Evolutionary conservation across 2,113 vertebrate genomes (phyloP).

Genomic region (Caretta caretta): DNA sequence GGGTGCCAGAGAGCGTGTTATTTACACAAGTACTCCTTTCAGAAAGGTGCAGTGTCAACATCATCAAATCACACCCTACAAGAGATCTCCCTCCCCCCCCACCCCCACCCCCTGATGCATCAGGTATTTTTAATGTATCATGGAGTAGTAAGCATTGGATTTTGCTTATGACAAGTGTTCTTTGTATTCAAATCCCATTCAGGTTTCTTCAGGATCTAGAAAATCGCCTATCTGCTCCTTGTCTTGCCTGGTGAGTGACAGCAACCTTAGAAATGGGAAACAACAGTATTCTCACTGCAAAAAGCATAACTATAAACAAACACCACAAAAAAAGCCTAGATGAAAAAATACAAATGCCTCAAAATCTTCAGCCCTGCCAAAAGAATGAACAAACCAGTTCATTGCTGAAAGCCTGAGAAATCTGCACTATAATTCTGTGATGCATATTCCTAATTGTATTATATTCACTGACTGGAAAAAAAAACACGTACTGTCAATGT

Average conservation of each 20-base stretch:
- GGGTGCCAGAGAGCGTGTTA: neutral
- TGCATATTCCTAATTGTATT: neutral
- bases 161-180: neutral
- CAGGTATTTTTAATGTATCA: neutral
- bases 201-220: neutral
- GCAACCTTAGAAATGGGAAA: neutral
- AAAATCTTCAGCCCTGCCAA: neutral
- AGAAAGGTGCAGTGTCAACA: fast-evolving
- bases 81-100: neutral
- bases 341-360: neutral
- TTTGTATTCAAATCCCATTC: neutral
- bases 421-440: neutral
- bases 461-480: neutral
- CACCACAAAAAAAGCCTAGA: neutral
- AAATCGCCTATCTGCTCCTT: neutral
- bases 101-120: neutral
- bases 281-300: neutral
- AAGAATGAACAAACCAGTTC: neutral
- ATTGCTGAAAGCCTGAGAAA: neutral
- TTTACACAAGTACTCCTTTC: neutral
- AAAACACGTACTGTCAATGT: neutral
- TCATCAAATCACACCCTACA: neutral
- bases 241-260: neutral
- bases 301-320: neutral
- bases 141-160: neutral